Base-by-base conservation (phyloP, 92 coral and sea anemone genomes). In the Palythoa grandiflora region DNA sequence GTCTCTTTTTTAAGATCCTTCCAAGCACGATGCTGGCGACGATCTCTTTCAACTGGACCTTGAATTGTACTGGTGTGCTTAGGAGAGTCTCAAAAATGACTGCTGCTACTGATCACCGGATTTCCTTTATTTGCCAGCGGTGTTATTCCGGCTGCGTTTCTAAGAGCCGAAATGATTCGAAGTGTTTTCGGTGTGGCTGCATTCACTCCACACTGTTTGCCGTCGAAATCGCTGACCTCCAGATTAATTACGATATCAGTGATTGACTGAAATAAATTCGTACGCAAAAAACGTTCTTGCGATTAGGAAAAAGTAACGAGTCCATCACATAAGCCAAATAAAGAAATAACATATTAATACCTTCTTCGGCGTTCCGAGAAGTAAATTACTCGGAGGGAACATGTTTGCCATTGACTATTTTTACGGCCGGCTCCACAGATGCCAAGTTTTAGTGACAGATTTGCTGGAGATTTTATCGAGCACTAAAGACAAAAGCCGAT, bases 251-350 rank as follows among this genome's bases (percentile, higher is more conserved):
- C 61, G 14, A 51, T 11, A 21, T 79, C 87, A 13, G 28, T 68
- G 52, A 88, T 28, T 2, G 54, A 37, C 53, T 20, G 20, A 48
- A 88, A 88, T 28, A 54, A 35, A 47, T 73, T 68, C 39, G 87
- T 79, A 11, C 61, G 76, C 55, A 81, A 52, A 80, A 73, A 88
- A 51, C 81, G 59, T 37, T 13, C 51, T 21, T 72, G 80, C 66
- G 88, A 72, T 51, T 63, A 44, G 47, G 74, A 85, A 52, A 35
- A 85, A 28, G 9, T 85, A 10, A 85, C 13, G n/a, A 85, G 77
- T 61, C 88, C 73, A 57, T 81, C 81, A 50, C 38, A 44, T 38
- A 71, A 68, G n/a, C 88, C 59, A 84, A 84, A 84, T 17, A 84
- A 84, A 71, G 88, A 3, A 21, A 85, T 73, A 3, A 73, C 88